These are phyloP conservation scores for Terrapene triunguis DNA, from an alignment of 2,113 vertebrate species.

Conservation along the genomic window DNA sequence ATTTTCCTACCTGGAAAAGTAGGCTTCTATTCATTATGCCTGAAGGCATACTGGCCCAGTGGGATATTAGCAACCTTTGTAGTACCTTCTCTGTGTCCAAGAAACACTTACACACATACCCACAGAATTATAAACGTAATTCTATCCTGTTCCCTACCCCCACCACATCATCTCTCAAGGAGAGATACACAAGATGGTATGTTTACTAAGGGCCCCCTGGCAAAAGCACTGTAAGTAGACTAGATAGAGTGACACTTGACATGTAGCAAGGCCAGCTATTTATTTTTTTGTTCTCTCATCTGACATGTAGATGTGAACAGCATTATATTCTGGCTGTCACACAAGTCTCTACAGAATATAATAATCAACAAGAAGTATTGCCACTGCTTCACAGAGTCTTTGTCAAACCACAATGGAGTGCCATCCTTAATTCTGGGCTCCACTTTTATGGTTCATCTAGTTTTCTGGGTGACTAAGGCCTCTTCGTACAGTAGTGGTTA, in stretches of 20 bases:
- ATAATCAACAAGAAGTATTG: not conserved
- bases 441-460: not conserved
- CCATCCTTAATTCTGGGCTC: not conserved
- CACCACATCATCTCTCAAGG: not conserved
- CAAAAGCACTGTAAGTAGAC: not conserved
- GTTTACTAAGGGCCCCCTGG: conserved; percentile 23
- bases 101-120: conserved; percentile 25
- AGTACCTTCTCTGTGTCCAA: not conserved
- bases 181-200: conserved; percentile 7
- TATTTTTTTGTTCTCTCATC: conserved; percentile 12
- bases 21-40: conserved; percentile 25
- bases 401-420: not conserved
- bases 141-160: not conserved
- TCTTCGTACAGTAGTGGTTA: not conserved
- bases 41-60: not conserved
- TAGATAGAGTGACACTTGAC: conserved; percentile 26
- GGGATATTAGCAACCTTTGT: conserved; percentile 8
- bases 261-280: not conserved
- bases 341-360: not conserved
- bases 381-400: not conserved
- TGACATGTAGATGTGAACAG: not conserved
- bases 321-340: not conserved
- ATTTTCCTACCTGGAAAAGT: conserved; percentile 5
- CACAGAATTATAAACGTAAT: not conserved
- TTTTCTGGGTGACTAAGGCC: not conserved